Percentiles rank a stretch among this genome's conserved stretches.
phyloP scores from a whole-genome alignment of 53 echinoderm and acorn worm species.

The Antedon mediterranea region DNA sequence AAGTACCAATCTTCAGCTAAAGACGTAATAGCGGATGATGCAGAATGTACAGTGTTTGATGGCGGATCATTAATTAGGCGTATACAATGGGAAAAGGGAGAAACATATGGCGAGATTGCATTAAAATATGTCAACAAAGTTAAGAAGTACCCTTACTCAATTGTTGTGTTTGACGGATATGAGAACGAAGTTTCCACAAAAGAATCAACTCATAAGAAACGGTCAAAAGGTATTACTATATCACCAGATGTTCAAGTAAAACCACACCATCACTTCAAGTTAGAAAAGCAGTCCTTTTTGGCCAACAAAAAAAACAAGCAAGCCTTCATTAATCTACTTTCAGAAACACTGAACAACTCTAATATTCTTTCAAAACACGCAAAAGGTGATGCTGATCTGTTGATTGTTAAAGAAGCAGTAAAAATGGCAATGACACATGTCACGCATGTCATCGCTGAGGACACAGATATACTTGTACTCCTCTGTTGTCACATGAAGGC shows the following conservation, averaged over 20 bases:
- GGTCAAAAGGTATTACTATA: too few species aligned
- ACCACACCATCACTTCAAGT: not conserved
- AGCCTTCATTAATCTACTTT: slow-evolving; percentile 2
- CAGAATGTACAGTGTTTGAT: slow-evolving; percentile 13
- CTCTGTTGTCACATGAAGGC: not conserved
- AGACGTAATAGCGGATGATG: too few species aligned
- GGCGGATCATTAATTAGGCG: slow-evolving; percentile 21
- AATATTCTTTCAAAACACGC: not conserved
- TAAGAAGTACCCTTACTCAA: not conserved
- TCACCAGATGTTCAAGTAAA: not conserved
- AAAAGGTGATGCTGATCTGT: slow-evolving; percentile 9
- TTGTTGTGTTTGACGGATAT: slow-evolving; percentile 6
- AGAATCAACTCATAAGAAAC: slow-evolving; percentile 2
- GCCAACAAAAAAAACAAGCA: slow-evolving; percentile 4
- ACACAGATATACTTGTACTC: not conserved
- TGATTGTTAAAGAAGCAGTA: slow-evolving; percentile 12
- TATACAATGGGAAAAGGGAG: slow-evolving; percentile 13
- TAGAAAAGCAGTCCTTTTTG: not conserved
- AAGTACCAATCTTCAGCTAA: too few species aligned
- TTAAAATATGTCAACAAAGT: not conserved
- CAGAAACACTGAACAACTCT: not conserved
- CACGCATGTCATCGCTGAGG: slow-evolving; percentile 8
- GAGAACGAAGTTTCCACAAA: not conserved
- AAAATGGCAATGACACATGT: not conserved
- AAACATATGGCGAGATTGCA: slow-evolving; percentile 8